Evolutionary conservation across 2,797 vertebrate species (phyloP), one percentile per base, ranked within the genome.

Genomic region (Poecilia gillii): DNA sequence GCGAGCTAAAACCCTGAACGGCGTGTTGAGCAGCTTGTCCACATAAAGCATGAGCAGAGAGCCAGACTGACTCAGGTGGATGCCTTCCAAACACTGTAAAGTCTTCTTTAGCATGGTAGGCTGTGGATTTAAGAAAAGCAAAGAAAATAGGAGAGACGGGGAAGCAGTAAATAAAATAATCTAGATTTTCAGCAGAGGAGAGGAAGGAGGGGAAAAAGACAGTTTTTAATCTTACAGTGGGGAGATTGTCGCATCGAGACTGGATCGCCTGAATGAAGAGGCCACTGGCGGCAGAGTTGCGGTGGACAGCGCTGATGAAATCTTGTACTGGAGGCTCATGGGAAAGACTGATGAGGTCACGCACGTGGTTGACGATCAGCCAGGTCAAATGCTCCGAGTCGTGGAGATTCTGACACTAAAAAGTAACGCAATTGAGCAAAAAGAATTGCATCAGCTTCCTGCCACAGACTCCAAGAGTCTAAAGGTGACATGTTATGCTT

Each of bases 181-280:
- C 33, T 25, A 47, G 25, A 49, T 8, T 43, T 46, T 18, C 59
- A 77, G 16, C 62, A 41, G 25, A 36, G 59, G 31, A 16, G 33
- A 36, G n/a, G 28, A 36, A 66, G 31, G 33, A 64, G 14, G 41
- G 41, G 14, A 33, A 6, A 33, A 18, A 64, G 31, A 16, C 55
- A 1, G 28, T n/a, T 1, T 46, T 14, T 72, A 6, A 23, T 80
- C 90, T 90, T 39, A 92, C 91, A 53, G 92, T 91, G 3, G 88
- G 92, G 45, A 99, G 97, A 90, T 99, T 97, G 86, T 99, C 97
- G 85, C 98, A 99, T 31, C 98, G 98, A n/a, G 99, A 99, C 74
- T 99, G 98, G 86, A 99, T 98, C 18, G 99, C 99, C 91, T 99
- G 98, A 88, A 99, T 99, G 93, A 99, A 99, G 62, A 99, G 98